Conservation (phyloP, 2,113 vertebrate species). For the Sterrhoptilus dennistouni region DNA sequence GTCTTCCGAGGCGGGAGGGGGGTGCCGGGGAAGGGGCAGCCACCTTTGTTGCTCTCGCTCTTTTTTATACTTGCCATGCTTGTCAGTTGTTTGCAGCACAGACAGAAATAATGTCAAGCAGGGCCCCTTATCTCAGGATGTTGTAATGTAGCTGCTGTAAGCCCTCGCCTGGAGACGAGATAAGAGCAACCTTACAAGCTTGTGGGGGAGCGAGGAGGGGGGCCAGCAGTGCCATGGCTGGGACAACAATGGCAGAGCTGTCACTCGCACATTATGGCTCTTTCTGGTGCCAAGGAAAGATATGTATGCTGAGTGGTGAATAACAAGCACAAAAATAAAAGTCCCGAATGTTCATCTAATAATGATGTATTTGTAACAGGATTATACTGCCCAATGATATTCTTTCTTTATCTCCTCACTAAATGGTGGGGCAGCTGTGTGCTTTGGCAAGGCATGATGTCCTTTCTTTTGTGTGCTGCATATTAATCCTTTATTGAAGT, state of each 20-base stretch:
- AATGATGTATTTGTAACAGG: constrained; percentile 88
- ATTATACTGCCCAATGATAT: constrained; percentile 78
- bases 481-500: constrained; percentile 98
- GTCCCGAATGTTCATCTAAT: constrained; percentile 86
- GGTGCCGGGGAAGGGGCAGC: background rate
- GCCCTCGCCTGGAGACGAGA: constrained; percentile 84
- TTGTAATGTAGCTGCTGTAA: constrained; percentile 83
- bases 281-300: constrained; percentile 77
- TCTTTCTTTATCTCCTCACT: constrained; percentile 81
- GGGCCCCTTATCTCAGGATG: constrained; percentile 86
- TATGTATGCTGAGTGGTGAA: constrained; percentile 72
- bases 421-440: constrained; percentile 88
- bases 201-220: constrained; percentile 9
- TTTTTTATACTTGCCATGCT: constrained; percentile 80
- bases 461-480: constrained; percentile 88
- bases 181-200: constrained; percentile 83
- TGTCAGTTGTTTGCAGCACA: constrained; percentile 81
- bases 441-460: constrained; percentile 78
- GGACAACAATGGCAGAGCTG: constrained; percentile 81
- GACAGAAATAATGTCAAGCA: constrained; percentile 85
- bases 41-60: constrained; percentile 62
- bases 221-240: background rate
- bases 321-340: constrained; percentile 82
- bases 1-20: constrained; percentile 74
- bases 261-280: constrained; percentile 73